phyloP scores from a whole-genome alignment of 2,113 vertebrate genomes.

The Serinus canaria region DNA sequence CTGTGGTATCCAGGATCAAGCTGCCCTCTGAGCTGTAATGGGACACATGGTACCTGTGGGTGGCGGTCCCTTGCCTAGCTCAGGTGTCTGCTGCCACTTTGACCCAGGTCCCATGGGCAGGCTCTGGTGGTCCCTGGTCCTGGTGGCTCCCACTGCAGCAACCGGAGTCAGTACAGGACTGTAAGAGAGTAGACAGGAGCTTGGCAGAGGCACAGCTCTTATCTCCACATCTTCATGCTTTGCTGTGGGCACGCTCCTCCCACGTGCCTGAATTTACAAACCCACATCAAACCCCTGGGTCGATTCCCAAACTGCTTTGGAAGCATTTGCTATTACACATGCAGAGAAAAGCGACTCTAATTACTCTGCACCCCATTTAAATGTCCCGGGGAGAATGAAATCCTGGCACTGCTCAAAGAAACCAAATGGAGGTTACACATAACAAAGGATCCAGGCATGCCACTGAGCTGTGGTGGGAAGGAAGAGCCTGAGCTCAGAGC shows the following conservation, averaged over 20 bases:
- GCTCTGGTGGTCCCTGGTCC: background rate
- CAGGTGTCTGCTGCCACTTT: background rate
- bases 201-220: slow-evolving; percentile 7
- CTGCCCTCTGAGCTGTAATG: background rate
- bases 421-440: background rate
- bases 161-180: background rate
- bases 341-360: background rate
- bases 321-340: background rate
- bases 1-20: background rate
- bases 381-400: background rate
- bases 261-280: background rate
- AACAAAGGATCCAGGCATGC: background rate
- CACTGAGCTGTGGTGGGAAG: background rate
- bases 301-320: background rate
- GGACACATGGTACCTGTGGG: background rate
- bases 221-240: background rate
- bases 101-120: background rate
- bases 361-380: background rate
- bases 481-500: background rate
- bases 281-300: background rate
- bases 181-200: background rate
- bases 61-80: background rate
- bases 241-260: background rate
- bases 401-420: background rate
- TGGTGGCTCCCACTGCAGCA: background rate